phyloP scores from a whole-genome alignment of 1,140 invertebrate genomes.

The Papilio glaucus region DNA sequence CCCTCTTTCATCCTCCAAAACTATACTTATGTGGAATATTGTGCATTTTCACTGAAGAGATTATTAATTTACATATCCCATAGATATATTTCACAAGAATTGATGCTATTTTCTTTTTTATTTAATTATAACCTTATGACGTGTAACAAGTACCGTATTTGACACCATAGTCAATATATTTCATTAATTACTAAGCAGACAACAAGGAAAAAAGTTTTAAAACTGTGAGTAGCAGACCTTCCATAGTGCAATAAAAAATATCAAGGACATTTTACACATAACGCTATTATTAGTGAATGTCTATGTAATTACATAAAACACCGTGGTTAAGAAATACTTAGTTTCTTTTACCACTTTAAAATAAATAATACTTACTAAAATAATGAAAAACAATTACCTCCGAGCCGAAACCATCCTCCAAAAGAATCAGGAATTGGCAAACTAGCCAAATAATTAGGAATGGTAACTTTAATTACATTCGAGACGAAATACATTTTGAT shows the following conservation, averaged over 20 bases:
- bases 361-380: slow-evolving; percentile 15
- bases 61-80: too few relatives aligned
- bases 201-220: too few relatives aligned
- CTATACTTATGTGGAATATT: too few relatives aligned
- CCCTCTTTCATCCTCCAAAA: too few relatives aligned
- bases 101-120: too few relatives aligned
- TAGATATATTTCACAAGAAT: too few relatives aligned
- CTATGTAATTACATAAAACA: not conserved
- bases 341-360: not conserved
- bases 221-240: too few relatives aligned
- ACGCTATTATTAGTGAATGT: slow-evolving; percentile 6
- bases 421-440: slow-evolving; percentile 90
- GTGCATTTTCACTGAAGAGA: too few relatives aligned
- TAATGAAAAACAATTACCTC: slow-evolving; percentile 84
- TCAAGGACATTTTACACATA: not conserved
- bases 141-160: too few relatives aligned
- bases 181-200: too few relatives aligned
- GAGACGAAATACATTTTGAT: slow-evolving; percentile 88
- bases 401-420: slow-evolving; percentile 91
- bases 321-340: not conserved
- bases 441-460: slow-evolving; percentile 90
- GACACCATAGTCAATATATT: too few relatives aligned
- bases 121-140: too few relatives aligned
- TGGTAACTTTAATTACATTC: slow-evolving; percentile 88
- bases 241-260: not conserved